These are phyloP conservation scores for Tenthredo amoena DNA, from an alignment of 2,888 invertebrate genomes.

Conservation along the genomic window DNA sequence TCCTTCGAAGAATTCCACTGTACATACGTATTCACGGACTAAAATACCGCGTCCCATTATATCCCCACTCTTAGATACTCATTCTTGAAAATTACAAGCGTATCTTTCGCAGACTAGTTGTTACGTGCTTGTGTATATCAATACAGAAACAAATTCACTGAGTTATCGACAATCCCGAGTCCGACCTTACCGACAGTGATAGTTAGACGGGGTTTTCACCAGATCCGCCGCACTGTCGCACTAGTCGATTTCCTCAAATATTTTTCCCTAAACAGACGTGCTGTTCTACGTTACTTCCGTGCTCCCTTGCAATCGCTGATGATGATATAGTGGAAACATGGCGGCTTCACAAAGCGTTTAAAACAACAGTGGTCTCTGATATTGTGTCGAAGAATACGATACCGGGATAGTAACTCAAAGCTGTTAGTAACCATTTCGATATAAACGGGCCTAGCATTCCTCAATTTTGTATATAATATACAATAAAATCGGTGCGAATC, in stretches of 20 bases:
- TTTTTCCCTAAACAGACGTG: neutral
- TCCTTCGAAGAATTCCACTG: neutral
- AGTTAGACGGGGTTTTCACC: neutral
- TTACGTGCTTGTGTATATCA: neutral
- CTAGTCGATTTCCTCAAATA: neutral
- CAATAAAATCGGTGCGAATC: neutral
- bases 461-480: neutral
- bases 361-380: conserved; percentile 14
- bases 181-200: neutral
- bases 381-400: neutral
- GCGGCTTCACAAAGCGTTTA: conserved; percentile 29
- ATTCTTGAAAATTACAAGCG: neutral
- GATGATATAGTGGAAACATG: conserved; percentile 40
- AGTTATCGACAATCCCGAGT: neutral
- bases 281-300: neutral
- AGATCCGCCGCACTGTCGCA: neutral
- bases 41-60: neutral
- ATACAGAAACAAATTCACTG: neutral
- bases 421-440: neutral
- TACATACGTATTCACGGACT: neutral
- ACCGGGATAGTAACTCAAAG: neutral
- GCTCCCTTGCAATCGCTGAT: neutral
- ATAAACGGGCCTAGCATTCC: neutral
- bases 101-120: neutral
- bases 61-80: neutral